Evolutionary conservation across 2,888 invertebrate genomes (phyloP).

Genomic region (Pachycephus smyrnensis): DNA sequence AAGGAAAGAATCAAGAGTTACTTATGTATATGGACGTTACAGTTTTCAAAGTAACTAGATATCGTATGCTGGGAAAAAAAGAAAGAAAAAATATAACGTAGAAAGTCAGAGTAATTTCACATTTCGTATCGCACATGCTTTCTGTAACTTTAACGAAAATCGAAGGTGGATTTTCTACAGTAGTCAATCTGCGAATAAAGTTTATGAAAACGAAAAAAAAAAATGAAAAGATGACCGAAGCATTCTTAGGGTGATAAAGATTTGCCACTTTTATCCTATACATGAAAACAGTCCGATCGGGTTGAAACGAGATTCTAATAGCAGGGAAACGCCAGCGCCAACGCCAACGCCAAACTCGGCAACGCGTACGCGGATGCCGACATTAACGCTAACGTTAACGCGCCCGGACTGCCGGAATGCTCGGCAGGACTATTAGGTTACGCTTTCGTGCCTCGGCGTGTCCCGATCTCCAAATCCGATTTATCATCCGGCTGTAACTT

Average conservation of each 20-base stretch:
- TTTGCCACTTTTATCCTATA: no score
- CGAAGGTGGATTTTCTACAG: no score
- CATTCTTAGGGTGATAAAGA: no score
- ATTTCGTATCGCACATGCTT: neutral
- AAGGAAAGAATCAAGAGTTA: no score
- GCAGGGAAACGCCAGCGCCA: neutral
- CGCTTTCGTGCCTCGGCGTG: slow-evolving; percentile 3
- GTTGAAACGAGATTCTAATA: no score
- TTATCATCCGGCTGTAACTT: slow-evolving; percentile 7
- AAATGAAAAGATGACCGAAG: no score
- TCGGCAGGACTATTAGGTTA: slow-evolving; percentile 2
- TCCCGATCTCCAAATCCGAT: slow-evolving; percentile 5
- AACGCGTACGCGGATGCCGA: neutral
- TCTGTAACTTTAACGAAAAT: no score
- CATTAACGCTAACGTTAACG: neutral
- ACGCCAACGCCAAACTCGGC: neutral
- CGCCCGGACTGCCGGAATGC: neutral
- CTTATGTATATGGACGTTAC: neutral
- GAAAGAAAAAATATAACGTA: neutral
- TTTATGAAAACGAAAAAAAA: no score
- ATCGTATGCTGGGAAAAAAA: neutral
- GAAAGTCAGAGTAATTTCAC: neutral
- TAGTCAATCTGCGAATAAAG: no score
- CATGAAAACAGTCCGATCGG: no score
- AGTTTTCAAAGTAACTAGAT: neutral